These are phyloP conservation scores for Cynaeus angustus DNA, from an alignment of 2,888 invertebrate genomes.

Conservation along the genomic window DNA sequence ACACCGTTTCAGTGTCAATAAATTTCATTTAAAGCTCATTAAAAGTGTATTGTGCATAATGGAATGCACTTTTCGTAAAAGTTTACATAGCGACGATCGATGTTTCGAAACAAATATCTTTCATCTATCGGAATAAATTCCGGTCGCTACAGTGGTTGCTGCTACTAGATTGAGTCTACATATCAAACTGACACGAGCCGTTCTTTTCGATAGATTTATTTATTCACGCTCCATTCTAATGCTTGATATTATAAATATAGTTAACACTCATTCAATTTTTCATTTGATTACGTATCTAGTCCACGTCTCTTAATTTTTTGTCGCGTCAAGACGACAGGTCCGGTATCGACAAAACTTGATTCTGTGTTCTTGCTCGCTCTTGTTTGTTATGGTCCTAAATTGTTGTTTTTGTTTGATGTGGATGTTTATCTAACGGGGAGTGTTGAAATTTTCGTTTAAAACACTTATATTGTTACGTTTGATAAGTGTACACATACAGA, in stretches of 20 bases:
- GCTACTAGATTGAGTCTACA: conserved; percentile 51
- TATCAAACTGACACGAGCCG: conserved; percentile 51
- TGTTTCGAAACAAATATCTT: conserved; percentile 50
- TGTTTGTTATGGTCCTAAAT: not conserved
- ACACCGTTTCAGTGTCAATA: conserved; percentile 7
- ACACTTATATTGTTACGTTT: too few species aligned
- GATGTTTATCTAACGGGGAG: conserved; percentile 16
- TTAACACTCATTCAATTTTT: conserved; percentile 42
- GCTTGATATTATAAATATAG: conserved; percentile 32
- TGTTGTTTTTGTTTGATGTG: not conserved
- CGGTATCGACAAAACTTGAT: not conserved
- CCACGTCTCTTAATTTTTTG: conserved; percentile 32
- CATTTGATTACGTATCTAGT: conserved; percentile 39
- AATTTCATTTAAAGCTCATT: conserved; percentile 44
- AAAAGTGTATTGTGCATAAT: conserved; percentile 41
- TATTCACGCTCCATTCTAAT: conserved; percentile 40
- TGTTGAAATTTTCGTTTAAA: not conserved
- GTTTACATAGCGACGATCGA: conserved; percentile 39
- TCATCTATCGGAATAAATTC: conserved; percentile 34
- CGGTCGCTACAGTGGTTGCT: conserved; percentile 46
- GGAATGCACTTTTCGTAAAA: conserved; percentile 36
- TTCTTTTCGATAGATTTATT: conserved; percentile 42
- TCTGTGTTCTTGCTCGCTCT: conserved; percentile 7
- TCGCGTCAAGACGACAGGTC: conserved; percentile 22
- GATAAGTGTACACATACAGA: too few species aligned